Percentiles rank a stretch among this genome's conserved stretches.
phyloP scores from a whole-genome alignment of 2,888 invertebrate genomes.

The Podabrus alpinus region DNA sequence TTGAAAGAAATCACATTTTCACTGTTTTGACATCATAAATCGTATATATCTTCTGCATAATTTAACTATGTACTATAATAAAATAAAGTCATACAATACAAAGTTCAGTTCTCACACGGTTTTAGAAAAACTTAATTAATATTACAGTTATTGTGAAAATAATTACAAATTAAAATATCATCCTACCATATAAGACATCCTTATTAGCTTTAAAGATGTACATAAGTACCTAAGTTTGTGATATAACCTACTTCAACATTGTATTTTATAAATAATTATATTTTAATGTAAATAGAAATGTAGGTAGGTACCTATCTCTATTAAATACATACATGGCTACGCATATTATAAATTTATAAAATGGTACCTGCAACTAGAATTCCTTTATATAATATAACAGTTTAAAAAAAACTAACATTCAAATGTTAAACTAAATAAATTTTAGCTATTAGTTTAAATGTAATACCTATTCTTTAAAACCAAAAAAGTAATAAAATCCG shows the following conservation, averaged over 20 bases:
- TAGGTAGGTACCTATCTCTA: background rate
- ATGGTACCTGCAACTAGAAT: background rate
- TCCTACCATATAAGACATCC: background rate
- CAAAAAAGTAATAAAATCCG: too few relatives aligned
- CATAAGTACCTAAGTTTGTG: background rate
- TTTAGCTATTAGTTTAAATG: too few relatives aligned
- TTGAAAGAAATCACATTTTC: too few relatives aligned
- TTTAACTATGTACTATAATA: background rate
- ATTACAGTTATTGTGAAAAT: background rate
- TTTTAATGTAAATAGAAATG: background rate
- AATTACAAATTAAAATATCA: background rate
- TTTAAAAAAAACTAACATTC: too few relatives aligned
- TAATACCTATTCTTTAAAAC: too few relatives aligned
- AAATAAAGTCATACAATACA: background rate
- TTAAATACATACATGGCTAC: background rate
- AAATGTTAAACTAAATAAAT: too few relatives aligned
- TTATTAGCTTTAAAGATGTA: background rate
- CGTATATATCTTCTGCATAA: too few relatives aligned
- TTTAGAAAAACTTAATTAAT: background rate
- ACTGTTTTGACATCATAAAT: background rate
- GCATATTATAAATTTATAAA: background rate
- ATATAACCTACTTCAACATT: background rate
- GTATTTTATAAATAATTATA: background rate
- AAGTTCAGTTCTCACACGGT: background rate
- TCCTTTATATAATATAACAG: too few relatives aligned